Base-by-base conservation (phyloP, 2,888 invertebrate species). In the Drosophila koepferae region DNA sequence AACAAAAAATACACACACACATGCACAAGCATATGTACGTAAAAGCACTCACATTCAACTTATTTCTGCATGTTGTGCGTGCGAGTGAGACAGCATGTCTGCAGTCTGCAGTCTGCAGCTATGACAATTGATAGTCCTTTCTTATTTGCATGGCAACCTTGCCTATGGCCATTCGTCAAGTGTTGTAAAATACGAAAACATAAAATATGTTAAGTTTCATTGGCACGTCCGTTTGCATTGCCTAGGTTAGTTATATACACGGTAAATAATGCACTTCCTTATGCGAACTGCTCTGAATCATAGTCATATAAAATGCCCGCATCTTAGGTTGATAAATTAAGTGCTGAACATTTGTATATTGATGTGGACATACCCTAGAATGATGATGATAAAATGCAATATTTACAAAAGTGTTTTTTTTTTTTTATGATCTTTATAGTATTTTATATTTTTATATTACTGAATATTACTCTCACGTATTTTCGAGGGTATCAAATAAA, bases 111-210 rank as follows among this genome's bases (percentile, higher is more conserved):
- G 20, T 5, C 28, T 6, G 7, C 28, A 6, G 28, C 6, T 38
- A 38, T 54, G 23, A 23, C 38, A 54, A 54, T 54, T 36, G 53
- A 38, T 6, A 46, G 54, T 38, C 48, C 34, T 28, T 8, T 7
- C 23, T 10, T 41, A 28, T 43, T 38, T 54, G 54, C 54, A 54
- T 54, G 10, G 23, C 77, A 73, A 73, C 86, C 88, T 80, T 80
- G 88, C 64, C 72, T 67, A 66, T 66, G 82, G 82, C 73, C 88
- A 80, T 82, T 87, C 71, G 80, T 80, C 73, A 67, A 78, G 68
- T 68, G 74, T 74, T 78, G 79, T 53, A 74, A 67, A 75, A 74
- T 18, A 23, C 46, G 34, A 54, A 34, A 58, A 58, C 18, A 34
- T 6, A 48, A 63, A 31, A 3, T 34, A 54, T 61, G 77, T 51